phyloP scores from a whole-genome alignment of 2,797 vertebrate genomes.

The Numenius phaeopus region DNA sequence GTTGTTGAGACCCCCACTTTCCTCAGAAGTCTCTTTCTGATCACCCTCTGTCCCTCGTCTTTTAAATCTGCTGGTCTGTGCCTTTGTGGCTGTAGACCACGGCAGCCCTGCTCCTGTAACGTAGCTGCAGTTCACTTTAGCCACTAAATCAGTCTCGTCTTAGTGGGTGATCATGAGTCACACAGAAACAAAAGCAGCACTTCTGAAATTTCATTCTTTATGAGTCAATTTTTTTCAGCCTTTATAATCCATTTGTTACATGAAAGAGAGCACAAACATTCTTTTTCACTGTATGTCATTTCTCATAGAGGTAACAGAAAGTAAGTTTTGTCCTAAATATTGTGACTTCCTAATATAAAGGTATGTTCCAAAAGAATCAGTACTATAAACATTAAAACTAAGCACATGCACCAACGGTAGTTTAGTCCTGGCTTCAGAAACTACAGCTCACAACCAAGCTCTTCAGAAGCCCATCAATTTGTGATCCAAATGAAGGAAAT shows the following conservation, averaged over 20 bases:
- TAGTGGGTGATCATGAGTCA: not conserved
- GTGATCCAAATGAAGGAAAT: not conserved
- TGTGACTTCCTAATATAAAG: not conserved
- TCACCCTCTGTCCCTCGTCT: not conserved
- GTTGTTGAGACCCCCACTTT: not conserved
- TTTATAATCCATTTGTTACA: constrained; percentile 26
- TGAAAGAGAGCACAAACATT: not conserved
- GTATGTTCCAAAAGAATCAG: not conserved
- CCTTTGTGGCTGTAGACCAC: not conserved
- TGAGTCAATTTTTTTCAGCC: constrained; percentile 11
- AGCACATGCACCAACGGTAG: not conserved
- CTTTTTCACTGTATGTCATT: not conserved
- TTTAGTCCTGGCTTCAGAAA: not conserved
- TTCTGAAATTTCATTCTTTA: not conserved
- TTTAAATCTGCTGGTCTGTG: not conserved
- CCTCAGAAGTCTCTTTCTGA: not conserved
- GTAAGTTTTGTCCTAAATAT: not conserved
- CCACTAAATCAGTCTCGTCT: not conserved
- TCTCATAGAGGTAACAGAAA: constrained; percentile 8
- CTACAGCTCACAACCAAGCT: not conserved
- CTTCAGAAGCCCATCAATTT: not conserved
- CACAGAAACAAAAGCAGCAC: not conserved
- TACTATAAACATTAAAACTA: not conserved
- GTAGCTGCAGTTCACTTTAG: not conserved
- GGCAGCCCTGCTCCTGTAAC: not conserved